Percentiles rank a stretch among this genome's conserved stretches.
Conservation (phyloP, 1,140 invertebrate genomes). For the Cotesia vestalis region DNA sequence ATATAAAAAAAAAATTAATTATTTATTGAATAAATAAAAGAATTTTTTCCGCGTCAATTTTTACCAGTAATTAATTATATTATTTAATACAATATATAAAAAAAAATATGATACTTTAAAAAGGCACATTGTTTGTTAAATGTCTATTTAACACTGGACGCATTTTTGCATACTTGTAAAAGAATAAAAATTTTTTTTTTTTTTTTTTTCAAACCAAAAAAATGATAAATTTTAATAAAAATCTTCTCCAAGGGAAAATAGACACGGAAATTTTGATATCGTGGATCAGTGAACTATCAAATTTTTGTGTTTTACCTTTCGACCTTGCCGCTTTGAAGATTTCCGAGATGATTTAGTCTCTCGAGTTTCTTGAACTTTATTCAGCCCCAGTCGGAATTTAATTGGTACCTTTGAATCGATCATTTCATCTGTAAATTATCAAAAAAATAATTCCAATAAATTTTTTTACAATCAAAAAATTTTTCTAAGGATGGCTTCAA, state of each 20-base stretch:
- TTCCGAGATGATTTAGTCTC: constrained; percentile 53
- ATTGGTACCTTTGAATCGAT: constrained; percentile 55
- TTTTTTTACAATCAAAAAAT: too few relatives aligned
- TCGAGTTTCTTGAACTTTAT: constrained; percentile 52
- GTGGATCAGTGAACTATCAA: constrained; percentile 46
- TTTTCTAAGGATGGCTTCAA: too few relatives aligned
- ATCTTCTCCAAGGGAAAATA: too few relatives aligned
- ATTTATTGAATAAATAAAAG: neutral
- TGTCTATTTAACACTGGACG: neutral
- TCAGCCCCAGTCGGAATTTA: constrained; percentile 52
- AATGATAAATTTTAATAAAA: too few relatives aligned
- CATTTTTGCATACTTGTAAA: too few relatives aligned
- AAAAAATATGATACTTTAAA: neutral
- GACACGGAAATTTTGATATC: too few relatives aligned
- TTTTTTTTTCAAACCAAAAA: too few relatives aligned
- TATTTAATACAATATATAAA: neutral
- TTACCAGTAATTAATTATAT: too few relatives aligned
- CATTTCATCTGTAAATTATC: constrained; percentile 47
- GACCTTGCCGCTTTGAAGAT: constrained; percentile 54
- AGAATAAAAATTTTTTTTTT: too few relatives aligned
- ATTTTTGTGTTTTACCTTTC: constrained; percentile 60
- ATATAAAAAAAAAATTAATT: constrained; percentile 39
- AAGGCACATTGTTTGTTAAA: neutral
- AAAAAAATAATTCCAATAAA: constrained; percentile 19
- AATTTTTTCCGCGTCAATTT: too few relatives aligned